Conservation (phyloP, 2,888 invertebrate genomes). For the Agrochola litura region DNA sequence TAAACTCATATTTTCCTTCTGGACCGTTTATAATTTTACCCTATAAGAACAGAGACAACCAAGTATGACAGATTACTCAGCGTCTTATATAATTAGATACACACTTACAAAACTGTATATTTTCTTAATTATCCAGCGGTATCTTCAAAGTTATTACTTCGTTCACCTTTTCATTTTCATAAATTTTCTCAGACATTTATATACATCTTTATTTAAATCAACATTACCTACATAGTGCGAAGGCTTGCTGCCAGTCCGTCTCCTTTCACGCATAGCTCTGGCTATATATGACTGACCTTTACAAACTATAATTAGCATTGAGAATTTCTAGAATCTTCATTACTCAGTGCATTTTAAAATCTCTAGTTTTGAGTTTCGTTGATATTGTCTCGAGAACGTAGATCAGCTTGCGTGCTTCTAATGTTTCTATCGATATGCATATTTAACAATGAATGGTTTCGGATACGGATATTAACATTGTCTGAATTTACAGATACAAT, state of each 20-base stretch:
- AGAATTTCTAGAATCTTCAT: neutral
- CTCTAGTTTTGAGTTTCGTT: neutral
- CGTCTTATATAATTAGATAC: neutral
- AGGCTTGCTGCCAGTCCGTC: conserved; percentile 3
- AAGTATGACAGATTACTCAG: neutral
- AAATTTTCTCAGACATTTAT: conserved; percentile 24
- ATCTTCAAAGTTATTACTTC: conserved; percentile 11
- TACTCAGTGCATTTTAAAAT: neutral
- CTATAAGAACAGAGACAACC: neutral
- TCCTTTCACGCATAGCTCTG: conserved; percentile 14
- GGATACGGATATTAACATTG: conserved; percentile 22
- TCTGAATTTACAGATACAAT: conserved; percentile 23
- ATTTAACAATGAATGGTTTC: conserved; percentile 20
- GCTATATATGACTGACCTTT: neutral
- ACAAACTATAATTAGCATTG: conserved; percentile 15
- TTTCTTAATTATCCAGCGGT: neutral
- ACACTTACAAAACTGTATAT: conserved; percentile 8
- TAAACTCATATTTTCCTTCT: neutral
- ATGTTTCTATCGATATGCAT: conserved; percentile 1
- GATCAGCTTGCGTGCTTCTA: conserved; percentile 18
- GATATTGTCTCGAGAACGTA: neutral
- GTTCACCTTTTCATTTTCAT: conserved; percentile 39
- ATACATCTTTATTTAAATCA: neutral
- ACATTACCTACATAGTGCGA: neutral
- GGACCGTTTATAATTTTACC: neutral